These are phyloP conservation scores for Rugalucina vietnamica DNA, from an alignment of 2,888 invertebrate genomes.

Conservation along the genomic window DNA sequence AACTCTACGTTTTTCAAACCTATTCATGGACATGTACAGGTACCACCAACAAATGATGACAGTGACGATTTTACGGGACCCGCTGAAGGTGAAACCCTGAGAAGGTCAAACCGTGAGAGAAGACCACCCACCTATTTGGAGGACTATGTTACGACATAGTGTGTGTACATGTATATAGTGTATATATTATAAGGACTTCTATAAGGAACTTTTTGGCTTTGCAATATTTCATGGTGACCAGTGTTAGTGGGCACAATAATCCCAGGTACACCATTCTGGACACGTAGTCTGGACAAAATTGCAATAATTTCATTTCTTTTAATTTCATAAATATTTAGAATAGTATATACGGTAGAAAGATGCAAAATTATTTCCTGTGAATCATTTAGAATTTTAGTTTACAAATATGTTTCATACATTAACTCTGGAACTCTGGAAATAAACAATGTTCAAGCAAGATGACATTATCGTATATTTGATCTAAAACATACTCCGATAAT, in stretches of 20 bases:
- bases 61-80: not conserved
- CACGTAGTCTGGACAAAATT: not conserved
- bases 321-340: not conserved
- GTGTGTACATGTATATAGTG: no score
- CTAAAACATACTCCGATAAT: not conserved
- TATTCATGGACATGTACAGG: not conserved
- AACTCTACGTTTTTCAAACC: conserved; percentile 4
- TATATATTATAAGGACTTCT: no score
- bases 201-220: not conserved
- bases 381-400: not conserved
- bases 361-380: not conserved
- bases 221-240: not conserved
- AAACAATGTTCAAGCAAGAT: not conserved
- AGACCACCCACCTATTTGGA: not conserved
- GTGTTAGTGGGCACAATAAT: not conserved
- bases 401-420: not conserved
- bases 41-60: not conserved
- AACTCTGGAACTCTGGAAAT: not conserved
- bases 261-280: not conserved
- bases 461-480: not conserved
- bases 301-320: not conserved
- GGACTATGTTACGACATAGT: not conserved
- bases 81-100: not conserved
- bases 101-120: not conserved
- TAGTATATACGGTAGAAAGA: not conserved